Evolutionary conservation across 2,888 invertebrate genomes (phyloP).

Genomic region (Amphiduros pacificus): DNA sequence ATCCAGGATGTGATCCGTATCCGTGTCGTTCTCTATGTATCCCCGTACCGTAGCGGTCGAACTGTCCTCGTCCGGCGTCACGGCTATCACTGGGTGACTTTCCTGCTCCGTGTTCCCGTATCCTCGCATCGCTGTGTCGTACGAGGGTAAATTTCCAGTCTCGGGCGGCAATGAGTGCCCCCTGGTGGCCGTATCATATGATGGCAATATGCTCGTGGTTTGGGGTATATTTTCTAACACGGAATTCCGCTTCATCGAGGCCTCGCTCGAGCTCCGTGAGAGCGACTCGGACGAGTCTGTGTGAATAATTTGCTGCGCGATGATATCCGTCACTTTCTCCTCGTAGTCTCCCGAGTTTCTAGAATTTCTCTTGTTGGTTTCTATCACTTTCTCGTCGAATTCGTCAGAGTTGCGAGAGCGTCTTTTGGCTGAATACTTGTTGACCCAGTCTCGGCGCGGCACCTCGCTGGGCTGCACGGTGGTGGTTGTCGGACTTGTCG

Average conservation of each 20-base stretch:
- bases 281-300: neutral
- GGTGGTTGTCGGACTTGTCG: constrained; percentile 5
- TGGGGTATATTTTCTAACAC: neutral
- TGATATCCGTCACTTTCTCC: constrained; percentile 13
- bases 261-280: neutral
- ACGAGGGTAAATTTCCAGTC: too few species aligned
- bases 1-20: neutral
- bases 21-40: neutral
- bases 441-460: neutral
- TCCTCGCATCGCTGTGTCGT: neutral
- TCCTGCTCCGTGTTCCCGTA: neutral
- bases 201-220: neutral
- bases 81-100: neutral
- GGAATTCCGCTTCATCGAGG: neutral
- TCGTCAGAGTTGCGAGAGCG: neutral
- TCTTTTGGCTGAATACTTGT: too few species aligned
- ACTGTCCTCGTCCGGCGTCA: neutral
- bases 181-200: neutral
- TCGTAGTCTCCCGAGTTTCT: neutral
- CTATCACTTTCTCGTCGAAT: too few species aligned
- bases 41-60: neutral
- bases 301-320: too few species aligned
- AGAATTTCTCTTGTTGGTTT: neutral
- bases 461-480: neutral
- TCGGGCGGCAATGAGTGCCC: too few species aligned